phyloP scores from a whole-genome alignment of 2,888 invertebrate genomes.

The Aporophyla lueneburgensis region DNA sequence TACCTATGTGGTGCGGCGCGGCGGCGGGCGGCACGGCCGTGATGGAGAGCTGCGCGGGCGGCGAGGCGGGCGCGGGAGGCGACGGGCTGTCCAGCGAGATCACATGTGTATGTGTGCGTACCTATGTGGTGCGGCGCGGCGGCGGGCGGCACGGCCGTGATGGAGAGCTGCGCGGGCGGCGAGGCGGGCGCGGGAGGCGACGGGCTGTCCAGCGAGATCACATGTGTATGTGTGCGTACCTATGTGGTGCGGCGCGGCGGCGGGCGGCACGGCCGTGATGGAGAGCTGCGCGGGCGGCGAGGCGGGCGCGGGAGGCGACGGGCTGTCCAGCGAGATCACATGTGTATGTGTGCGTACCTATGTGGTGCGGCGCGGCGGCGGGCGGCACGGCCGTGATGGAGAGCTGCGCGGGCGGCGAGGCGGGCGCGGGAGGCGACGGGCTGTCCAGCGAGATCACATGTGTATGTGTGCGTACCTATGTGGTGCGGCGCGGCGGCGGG shows the following conservation, averaged over 20 bases:
- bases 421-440: conserved; percentile 90
- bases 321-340: conserved; percentile 92
- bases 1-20: conserved; percentile 1
- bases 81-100: conserved; percentile 93
- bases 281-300: conserved; percentile 70
- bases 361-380: conserved; percentile 14
- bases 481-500: conserved; percentile 73
- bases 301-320: conserved; percentile 79
- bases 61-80: conserved; percentile 83
- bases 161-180: conserved; percentile 71
- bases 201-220: conserved; percentile 92
- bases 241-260: conserved; percentile 10
- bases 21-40: conserved; percentile 71
- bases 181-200: conserved; percentile 88
- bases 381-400: conserved; percentile 77
- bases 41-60: conserved; percentile 73
- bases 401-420: conserved; percentile 66
- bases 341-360: too few relatives aligned
- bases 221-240: conserved; percentile 48
- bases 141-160: conserved; percentile 73
- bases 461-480: too few relatives aligned
- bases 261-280: conserved; percentile 74
- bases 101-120: conserved; percentile 69
- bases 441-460: conserved; percentile 92
- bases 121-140: conserved; percentile 1